Evolutionary conservation across 1,140 invertebrate genomes (phyloP), one percentile per base, ranked within the genome.

Genomic region (Augochlora pura): DNA sequence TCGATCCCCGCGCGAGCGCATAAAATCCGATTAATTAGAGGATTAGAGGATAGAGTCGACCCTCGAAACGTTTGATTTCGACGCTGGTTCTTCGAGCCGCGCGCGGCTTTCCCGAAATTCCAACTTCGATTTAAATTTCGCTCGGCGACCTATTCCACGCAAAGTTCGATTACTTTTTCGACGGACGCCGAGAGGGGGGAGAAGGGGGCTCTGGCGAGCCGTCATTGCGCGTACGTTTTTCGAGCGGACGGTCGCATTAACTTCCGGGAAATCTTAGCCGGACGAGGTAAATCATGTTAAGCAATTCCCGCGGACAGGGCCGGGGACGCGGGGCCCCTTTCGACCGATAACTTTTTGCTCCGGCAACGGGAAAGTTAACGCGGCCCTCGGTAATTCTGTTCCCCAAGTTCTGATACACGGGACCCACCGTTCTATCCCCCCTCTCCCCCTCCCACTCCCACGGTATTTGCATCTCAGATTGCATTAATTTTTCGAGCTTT

Each of bases 181-280:
- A 27, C 25, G 21, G 16, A 77, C 49, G 21, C 6, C 32, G 39
- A 39, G 49, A 5, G 5, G 12, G 2, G 39, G 38, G 57, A 62
- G 62, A 39, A 18, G 74, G 23, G n/a, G 12, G 25, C n/a, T n/a
- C n/a, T n/a, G n/a, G 49, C 39, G 16, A 60, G 46, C 54, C 54
- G 57, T 77, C 70, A 77, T 77, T 77, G 74, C 74, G 42, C 70
- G 39, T 70, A 77, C 74, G 66, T 32, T 77, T n/a, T 70, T 70
- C 66, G 38, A 46, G 57, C 52, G 10, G 68, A 70, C 42, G 66
- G 74, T 77, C 74, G 60, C 74, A 49, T 77, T 70, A 77, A 54
- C 74, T 77, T 69, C 25, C 16, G 25, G 66, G 54, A 70, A 77
- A 62, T 77, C 74, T 77, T 70, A 25, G n/a, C 65, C 49, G 66